These are phyloP conservation scores for Platalea minor DNA, from an alignment of 2,797 vertebrate genomes.

Conservation along the genomic window DNA sequence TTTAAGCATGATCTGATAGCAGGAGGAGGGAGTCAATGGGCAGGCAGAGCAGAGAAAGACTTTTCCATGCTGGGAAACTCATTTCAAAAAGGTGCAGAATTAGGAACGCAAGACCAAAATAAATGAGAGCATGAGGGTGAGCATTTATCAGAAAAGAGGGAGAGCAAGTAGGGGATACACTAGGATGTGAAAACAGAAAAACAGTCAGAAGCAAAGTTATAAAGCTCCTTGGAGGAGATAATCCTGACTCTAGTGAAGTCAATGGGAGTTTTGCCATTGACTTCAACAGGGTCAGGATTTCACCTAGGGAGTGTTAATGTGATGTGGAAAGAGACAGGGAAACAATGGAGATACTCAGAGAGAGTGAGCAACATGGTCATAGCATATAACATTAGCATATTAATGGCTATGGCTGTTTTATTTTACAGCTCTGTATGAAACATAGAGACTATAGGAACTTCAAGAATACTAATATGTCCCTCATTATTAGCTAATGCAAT, in stretches of 20 bases:
- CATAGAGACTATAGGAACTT: slow-evolving; percentile 35
- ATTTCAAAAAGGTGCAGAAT: not conserved
- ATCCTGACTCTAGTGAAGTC: slow-evolving; percentile 32
- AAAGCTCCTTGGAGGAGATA: not conserved
- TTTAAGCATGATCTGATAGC: not conserved
- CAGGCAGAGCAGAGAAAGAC: not conserved
- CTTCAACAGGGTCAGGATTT: slow-evolving; percentile 58
- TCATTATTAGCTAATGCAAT: slow-evolving; percentile 46
- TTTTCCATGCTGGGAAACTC: not conserved
- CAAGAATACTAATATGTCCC: slow-evolving; percentile 55
- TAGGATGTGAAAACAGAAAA: slow-evolving; percentile 11
- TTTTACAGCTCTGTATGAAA: slow-evolving; percentile 63
- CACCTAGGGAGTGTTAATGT: slow-evolving; percentile 59
- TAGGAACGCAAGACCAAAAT: not conserved
- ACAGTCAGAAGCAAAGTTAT: slow-evolving; percentile 10
- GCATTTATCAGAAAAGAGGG: not conserved
- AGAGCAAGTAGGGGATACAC: not conserved
- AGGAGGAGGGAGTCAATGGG: not conserved
- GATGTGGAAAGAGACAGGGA: slow-evolving; percentile 42
- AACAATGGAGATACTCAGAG: slow-evolving; percentile 35
- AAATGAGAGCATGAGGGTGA: not conserved
- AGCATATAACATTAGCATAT: slow-evolving; percentile 67
- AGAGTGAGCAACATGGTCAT: slow-evolving; percentile 36
- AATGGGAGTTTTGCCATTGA: slow-evolving; percentile 67
- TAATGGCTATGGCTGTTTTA: slow-evolving; percentile 55